A percentile compares a stretch with the other conserved stretches of the same genome.
Evolutionary conservation across 1,140 invertebrate species (phyloP).

Genomic region (Oreohelix idahoensis): DNA sequence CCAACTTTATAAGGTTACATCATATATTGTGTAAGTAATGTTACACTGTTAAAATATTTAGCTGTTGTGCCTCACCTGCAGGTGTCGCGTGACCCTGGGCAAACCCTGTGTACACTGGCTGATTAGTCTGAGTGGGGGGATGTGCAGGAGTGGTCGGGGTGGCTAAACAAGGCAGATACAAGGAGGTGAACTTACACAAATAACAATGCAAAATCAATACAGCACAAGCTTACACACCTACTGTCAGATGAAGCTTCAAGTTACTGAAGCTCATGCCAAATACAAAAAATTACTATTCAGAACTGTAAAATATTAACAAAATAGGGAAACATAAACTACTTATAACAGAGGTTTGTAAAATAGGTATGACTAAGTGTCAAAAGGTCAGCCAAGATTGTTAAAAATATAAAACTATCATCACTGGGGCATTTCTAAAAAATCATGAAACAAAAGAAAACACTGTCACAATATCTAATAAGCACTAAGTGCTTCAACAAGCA

Average conservation of each 20-base stretch:
- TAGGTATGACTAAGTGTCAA: not conserved
- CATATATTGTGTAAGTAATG: not conserved
- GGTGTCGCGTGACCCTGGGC: constrained; percentile 23
- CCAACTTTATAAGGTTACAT: no score
- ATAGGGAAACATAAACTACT: not conserved
- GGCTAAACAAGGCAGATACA: constrained; percentile 5
- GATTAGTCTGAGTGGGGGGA: constrained; percentile 7
- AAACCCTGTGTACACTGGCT: constrained; percentile 1
- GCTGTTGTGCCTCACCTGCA: constrained; percentile 19
- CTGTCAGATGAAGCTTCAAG: not conserved
- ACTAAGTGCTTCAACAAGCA: no score
- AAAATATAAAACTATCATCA: no score
- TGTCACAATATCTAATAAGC: no score
- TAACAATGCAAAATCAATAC: not conserved
- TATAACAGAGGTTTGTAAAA: not conserved
- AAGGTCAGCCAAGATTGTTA: not conserved
- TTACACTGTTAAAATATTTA: not conserved
- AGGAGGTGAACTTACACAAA: not conserved
- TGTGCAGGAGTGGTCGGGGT: constrained; percentile 14
- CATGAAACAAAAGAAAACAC: no score
- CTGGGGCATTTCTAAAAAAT: no score
- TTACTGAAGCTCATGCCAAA: not conserved
- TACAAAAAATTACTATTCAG: not conserved
- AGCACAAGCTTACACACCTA: not conserved
- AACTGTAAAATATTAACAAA: not conserved